Conservation (phyloP, 2,113 vertebrate genomes). For the Rhea americana region DNA sequence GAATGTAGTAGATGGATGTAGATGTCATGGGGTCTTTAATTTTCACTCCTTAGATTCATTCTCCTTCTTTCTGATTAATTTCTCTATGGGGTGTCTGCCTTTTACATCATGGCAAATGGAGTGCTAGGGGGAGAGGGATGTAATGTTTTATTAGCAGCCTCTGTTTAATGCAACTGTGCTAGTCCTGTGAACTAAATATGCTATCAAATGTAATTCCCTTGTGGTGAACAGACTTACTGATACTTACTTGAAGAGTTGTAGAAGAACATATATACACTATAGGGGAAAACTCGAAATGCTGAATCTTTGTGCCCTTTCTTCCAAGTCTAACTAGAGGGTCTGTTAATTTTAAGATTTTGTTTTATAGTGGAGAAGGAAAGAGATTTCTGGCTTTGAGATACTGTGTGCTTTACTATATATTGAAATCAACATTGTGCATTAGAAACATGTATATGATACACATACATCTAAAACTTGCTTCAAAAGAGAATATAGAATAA, state of each 20-base stretch:
- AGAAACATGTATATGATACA: background rate
- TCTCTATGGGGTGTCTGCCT: constrained; percentile 67
- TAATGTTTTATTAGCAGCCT: constrained; percentile 62
- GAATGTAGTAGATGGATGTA: constrained; percentile 35
- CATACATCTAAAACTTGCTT: background rate
- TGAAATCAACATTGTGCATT: background rate
- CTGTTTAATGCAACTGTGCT: constrained; percentile 58
- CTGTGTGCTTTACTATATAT: too few relatives aligned
- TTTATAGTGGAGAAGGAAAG: background rate
- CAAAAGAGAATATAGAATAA: background rate
- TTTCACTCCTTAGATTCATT: constrained; percentile 63
- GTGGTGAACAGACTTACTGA: constrained; percentile 15
- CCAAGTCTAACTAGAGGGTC: background rate
- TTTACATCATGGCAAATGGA: constrained; percentile 48
- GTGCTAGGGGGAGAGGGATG: constrained; percentile 17
- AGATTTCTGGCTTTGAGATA: background rate
- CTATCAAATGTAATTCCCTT: constrained; percentile 53
- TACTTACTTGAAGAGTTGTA: background rate
- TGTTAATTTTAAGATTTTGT: background rate
- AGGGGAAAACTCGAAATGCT: background rate
- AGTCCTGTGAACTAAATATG: constrained; percentile 63
- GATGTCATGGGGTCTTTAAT: constrained; percentile 70
- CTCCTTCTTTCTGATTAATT: constrained; percentile 66
- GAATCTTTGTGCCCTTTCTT: background rate
- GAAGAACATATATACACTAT: background rate